Conservation (phyloP, 1,140 invertebrate genomes). For the Caenorhabditis remanei region DNA sequence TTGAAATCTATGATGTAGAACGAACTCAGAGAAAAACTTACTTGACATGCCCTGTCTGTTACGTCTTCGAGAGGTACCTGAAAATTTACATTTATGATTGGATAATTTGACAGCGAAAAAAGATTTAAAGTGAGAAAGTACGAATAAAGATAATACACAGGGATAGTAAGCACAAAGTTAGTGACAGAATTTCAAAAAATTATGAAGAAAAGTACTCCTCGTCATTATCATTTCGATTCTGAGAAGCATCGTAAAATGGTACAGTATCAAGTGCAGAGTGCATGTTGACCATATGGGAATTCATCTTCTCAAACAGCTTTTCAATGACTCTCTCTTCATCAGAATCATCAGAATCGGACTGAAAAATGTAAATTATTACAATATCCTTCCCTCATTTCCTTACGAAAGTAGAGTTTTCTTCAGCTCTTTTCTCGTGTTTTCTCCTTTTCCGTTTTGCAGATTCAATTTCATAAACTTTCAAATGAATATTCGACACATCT, state of each 20-base stretch:
- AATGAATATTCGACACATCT: conserved; percentile 56
- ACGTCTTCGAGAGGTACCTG: neutral
- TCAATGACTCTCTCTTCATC: conserved; percentile 25
- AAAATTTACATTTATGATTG: conserved; percentile 28
- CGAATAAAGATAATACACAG: neutral
- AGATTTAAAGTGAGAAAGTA: neutral
- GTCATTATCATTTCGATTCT: conserved; percentile 27
- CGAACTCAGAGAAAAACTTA: neutral
- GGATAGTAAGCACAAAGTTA: neutral
- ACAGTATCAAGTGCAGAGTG: conserved; percentile 34
- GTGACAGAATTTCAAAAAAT: neutral
- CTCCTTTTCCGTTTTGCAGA: conserved; percentile 8
- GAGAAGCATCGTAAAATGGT: conserved; percentile 49
- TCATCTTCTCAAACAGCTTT: conserved; percentile 24
- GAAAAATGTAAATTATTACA: neutral
- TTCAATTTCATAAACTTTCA: conserved; percentile 53
- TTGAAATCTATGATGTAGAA: neutral
- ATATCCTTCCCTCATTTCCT: neutral
- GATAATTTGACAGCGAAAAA: neutral
- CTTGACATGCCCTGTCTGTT: neutral
- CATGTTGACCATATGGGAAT: conserved; percentile 29
- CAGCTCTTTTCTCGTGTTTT: neutral
- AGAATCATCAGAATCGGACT: conserved; percentile 32
- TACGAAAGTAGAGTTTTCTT: neutral
- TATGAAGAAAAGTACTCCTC: conserved; percentile 41